Evolutionary conservation across 2,888 invertebrate genomes (phyloP), one percentile per base, ranked within the genome.

Genomic region (Temnothorax ravouxi): DNA sequence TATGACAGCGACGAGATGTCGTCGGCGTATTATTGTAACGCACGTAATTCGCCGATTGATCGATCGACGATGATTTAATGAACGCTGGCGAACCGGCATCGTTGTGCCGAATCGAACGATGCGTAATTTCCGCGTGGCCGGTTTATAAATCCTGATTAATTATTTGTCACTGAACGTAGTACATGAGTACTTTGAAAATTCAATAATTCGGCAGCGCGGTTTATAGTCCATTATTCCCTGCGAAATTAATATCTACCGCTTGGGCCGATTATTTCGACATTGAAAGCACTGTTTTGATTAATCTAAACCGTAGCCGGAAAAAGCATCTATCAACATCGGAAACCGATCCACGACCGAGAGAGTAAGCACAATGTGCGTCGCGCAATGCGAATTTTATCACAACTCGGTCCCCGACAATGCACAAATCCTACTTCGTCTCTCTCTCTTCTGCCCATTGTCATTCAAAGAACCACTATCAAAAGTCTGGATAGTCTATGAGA

Each of bases 131-230:
- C 79, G 71, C 79, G 47, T 38, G 79, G 79, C 59, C 79, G 79
- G 79, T 80, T 80, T 80, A 80, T 80, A 80, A 80, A 80, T 80
- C 79, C 79, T 71, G 72, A 80, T 80, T 80, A 80, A 80, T 80
- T 80, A 80, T 80, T 80, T 80, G 79, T 80, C 79, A 80, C 47
- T 59, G 79, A 71, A 38, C 47, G 71, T 47, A 47, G 71, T 71
- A 59, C 72, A 71, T 18, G 79, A 59, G 79, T 71, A 80, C 59
- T 80, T 80, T 59, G 79, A 71, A 80, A 80, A 80, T 80, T 80
- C 79, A 80, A 80, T 80, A 71, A 80, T 80, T 80, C 79, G 79
- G 47, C 79, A 47, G 77, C 77, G 52, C 47, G 72, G 79, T 80
- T 80, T 80, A 80, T 80, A 71, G 79, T 72, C 79, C 79, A 80